Base-by-base conservation (phyloP, 2,888 invertebrate species). In the Kryphioiulus occultus region DNA sequence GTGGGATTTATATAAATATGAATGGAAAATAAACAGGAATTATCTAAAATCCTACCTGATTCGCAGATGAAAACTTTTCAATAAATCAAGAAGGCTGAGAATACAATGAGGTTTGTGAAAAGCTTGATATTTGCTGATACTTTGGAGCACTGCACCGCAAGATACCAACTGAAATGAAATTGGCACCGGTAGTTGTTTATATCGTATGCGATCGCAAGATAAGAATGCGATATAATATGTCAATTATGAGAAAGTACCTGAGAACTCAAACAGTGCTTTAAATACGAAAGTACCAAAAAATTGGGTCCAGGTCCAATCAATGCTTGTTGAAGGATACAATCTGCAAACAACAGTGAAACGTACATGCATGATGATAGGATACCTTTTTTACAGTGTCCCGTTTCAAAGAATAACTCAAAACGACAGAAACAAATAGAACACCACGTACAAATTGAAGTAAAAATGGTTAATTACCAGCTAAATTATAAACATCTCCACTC, bases 271-370 rank as follows among this genome's bases (percentile, higher is more conserved):
- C 97, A 97, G 93, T 98, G 98, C 91, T 96, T 96, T 89, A 99
- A 93, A 92, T 98, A 99, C 19, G 97, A 97, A 89, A 99, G 93
- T 68, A 98, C 96, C 89, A 98, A 93, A 91, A 96, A 95, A 92
- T 98, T 98, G 0, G 98, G 98, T 39, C 96, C 97, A 42, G 97
- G 96, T 42, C 98, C 98, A 68, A 98, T 96, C 90, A 98, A 94
- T 0, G 98, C 98, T 93, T 98, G 98, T 91, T 98, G 97, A 32
- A 98, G 93, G 90, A 99, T 96, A 91, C 98, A 96, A 91, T 98
- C 98, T 83, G 97, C 12, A 35, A 35, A 19, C 4, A 85, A 35
- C 26, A 10, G 42, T 12, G 1, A 1, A 44, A 12, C 15, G 35
- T 35, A 35, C 7, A 35, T 35, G 35, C 7, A 4, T 35, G 35